These are phyloP conservation scores for Eledona agricola DNA, from an alignment of 2,888 invertebrate species.

Conservation along the genomic window DNA sequence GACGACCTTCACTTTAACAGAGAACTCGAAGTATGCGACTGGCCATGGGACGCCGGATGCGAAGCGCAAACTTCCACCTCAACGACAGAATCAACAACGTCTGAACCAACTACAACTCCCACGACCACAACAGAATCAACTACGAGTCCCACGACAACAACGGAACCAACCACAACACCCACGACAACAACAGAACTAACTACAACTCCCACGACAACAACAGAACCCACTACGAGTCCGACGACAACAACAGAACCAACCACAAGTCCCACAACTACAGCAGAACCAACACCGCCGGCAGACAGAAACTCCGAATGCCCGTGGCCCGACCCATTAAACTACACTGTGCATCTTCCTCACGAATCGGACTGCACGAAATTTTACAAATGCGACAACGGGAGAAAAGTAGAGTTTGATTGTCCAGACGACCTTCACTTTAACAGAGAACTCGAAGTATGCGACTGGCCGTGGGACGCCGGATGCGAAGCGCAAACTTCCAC, in stretches of 20 bases:
- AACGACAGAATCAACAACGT: constrained; percentile 34
- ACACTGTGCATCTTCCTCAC: constrained; percentile 39
- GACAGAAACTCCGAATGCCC: constrained; percentile 36
- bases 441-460: constrained; percentile 30
- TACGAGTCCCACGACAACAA: constrained; percentile 1
- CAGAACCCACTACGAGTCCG: too few species aligned
- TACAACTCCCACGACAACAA: too few species aligned
- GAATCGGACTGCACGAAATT: constrained; percentile 40
- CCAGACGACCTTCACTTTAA: constrained; percentile 32
- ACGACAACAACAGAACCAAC: constrained; percentile 16
- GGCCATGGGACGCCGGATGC: constrained; percentile 40
- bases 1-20: constrained; percentile 28
- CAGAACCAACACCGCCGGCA: constrained; percentile 7
- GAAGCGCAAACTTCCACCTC: constrained; percentile 24
- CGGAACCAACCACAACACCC: background rate
- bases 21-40: constrained; percentile 34
- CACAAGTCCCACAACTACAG: constrained; percentile 1
- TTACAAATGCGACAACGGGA: constrained; percentile 36
- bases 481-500: constrained; percentile 8
- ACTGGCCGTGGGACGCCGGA: constrained; percentile 32
- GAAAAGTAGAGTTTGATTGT: constrained; percentile 30
- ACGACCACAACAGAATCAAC: background rate
- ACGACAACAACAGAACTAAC: constrained; percentile 3
- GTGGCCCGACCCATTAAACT: constrained; percentile 23
- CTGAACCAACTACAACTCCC: constrained; percentile 3